These are phyloP conservation scores for Pteropus rufus DNA, from an alignment of 2,797 vertebrate species.

Conservation along the genomic window DNA sequence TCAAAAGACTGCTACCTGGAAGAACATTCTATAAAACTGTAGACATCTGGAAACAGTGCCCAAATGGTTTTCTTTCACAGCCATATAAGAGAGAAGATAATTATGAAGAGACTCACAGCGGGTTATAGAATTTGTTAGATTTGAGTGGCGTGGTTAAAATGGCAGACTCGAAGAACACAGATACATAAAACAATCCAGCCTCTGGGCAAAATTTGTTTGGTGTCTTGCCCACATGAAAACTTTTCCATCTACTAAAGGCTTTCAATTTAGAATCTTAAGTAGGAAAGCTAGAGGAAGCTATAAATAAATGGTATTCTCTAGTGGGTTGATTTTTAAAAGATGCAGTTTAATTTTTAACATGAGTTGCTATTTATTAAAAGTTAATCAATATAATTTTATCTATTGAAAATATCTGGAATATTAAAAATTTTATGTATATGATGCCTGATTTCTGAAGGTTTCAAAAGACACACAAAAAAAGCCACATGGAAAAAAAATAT, in stretches of 20 bases:
- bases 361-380: background rate
- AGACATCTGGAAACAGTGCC: background rate
- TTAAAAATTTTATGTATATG: background rate
- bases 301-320: background rate
- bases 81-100: background rate
- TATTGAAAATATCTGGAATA: background rate
- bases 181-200: background rate
- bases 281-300: background rate
- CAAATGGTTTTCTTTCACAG: background rate
- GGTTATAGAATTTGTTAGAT: slow-evolving; percentile 12
- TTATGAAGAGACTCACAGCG: background rate
- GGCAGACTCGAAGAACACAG: background rate
- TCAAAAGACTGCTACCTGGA: background rate
- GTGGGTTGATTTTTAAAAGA: background rate
- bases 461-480: background rate
- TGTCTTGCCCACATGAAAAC: background rate
- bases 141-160: slow-evolving; percentile 22
- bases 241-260: background rate
- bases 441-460: background rate
- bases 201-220: background rate
- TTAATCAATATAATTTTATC: background rate
- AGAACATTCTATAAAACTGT: background rate
- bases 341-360: background rate
- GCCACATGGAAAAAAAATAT: background rate
- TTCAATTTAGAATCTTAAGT: background rate